phyloP scores from a whole-genome alignment of 2,888 invertebrate species.

The Trachelus iudaicus region DNA sequence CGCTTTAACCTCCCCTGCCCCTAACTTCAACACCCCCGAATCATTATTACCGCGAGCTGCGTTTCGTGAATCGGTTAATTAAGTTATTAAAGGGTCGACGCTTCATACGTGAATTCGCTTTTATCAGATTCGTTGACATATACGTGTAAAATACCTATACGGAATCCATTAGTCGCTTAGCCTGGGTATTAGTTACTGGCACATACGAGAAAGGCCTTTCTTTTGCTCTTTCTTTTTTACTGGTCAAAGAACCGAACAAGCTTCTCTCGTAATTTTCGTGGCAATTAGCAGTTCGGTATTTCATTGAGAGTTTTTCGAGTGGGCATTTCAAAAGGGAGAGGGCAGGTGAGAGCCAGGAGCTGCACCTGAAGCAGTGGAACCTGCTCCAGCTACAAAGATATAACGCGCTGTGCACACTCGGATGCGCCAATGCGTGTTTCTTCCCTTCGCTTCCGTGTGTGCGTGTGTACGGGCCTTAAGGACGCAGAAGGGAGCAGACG shows the following conservation, averaged over 20 bases:
- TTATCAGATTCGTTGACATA: not conserved
- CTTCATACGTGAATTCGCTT: not conserved
- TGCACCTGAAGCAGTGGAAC: not conserved
- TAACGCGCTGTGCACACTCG: not conserved
- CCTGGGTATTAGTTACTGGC: not conserved
- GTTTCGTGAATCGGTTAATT: not conserved
- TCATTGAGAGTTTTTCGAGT: not conserved
- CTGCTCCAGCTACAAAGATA: not conserved
- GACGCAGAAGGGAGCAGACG: not conserved
- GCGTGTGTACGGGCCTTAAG: not conserved
- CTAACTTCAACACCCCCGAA: slow-evolving; percentile 45
- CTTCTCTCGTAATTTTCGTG: not conserved
- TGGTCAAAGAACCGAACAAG: not conserved
- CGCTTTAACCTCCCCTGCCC: slow-evolving; percentile 13
- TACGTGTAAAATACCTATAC: not conserved
- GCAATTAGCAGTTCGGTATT: not conserved
- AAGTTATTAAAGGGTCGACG: not conserved
- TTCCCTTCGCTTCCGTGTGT: not conserved
- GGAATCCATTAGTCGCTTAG: not conserved
- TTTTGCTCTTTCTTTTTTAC: not conserved
- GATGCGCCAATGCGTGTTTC: not conserved
- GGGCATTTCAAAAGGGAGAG: not conserved
- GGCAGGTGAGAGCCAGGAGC: not conserved
- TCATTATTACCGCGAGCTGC: not conserved
- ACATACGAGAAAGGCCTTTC: not conserved